These are phyloP conservation scores for Tetraneura akinire DNA, from an alignment of 1,140 invertebrate genomes.

Conservation along the genomic window DNA sequence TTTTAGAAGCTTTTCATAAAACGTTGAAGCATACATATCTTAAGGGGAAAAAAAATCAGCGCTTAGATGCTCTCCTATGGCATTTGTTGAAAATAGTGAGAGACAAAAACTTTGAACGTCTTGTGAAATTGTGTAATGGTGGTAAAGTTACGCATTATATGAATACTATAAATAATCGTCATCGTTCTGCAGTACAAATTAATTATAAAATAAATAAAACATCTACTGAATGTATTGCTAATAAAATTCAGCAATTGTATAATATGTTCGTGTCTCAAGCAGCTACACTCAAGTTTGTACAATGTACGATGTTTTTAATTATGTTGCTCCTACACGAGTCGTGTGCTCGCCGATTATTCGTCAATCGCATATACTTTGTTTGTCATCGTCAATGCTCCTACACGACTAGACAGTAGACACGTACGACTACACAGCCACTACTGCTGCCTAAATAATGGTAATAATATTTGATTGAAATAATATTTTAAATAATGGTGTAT, in stretches of 20 bases:
- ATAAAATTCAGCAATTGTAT: not conserved
- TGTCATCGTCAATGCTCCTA: too few species aligned
- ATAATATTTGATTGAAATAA: too few species aligned
- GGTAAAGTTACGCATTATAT: not conserved
- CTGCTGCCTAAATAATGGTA: too few species aligned
- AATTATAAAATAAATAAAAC: not conserved
- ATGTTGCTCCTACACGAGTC: too few species aligned
- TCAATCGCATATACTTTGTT: too few species aligned
- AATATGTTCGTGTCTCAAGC: not conserved
- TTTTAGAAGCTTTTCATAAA: conserved; percentile 35
- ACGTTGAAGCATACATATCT: not conserved
- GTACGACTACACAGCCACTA: too few species aligned
- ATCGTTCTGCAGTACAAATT: not conserved
- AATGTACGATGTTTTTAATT: too few species aligned
- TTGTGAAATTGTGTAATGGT: not conserved
- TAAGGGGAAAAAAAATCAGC: not conserved
- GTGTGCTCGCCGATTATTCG: too few species aligned
- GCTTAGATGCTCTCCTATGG: not conserved
- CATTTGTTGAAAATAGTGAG: not conserved
- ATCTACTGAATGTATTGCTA: not conserved
- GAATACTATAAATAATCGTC: not conserved
- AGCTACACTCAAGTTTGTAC: too few species aligned
- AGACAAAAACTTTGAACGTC: conserved; percentile 3
- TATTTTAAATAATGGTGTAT: too few species aligned
- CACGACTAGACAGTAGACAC: too few species aligned